Percentiles rank a stretch among this genome's conserved stretches.
These are phyloP conservation scores for Eupithecia subfuscata DNA, from an alignment of 2,888 invertebrate species.

Conservation along the genomic window DNA sequence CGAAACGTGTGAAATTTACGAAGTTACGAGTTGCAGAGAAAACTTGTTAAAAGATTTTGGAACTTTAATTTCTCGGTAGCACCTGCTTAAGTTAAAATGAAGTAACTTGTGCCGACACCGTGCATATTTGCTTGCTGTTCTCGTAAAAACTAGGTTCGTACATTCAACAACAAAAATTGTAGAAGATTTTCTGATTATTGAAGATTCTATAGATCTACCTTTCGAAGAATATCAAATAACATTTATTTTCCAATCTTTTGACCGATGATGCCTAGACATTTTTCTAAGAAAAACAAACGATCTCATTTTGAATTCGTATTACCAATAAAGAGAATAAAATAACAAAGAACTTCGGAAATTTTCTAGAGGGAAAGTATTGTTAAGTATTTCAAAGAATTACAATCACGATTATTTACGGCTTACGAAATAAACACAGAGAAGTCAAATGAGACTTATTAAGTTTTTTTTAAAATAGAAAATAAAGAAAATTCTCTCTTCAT, in stretches of 20 bases:
- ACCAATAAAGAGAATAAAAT: neutral
- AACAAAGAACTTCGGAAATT: neutral
- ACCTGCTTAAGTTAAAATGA: constrained; percentile 7
- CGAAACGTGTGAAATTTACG: neutral
- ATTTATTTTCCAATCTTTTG: too few species aligned
- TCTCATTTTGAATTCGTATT: neutral
- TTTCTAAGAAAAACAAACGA: neutral
- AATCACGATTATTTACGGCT: neutral
- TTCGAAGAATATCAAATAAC: too few species aligned
- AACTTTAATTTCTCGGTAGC: constrained; percentile 16
- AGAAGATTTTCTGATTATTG: neutral
- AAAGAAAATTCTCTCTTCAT: too few species aligned
- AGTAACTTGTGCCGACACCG: neutral
- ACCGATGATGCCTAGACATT: neutral
- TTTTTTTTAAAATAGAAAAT: too few species aligned
- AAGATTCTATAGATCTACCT: too few species aligned
- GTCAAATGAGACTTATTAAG: too few species aligned
- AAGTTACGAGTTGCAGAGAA: neutral
- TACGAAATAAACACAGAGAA: neutral
- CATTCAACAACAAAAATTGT: neutral
- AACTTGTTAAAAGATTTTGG: constrained; percentile 1
- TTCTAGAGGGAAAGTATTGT: neutral
- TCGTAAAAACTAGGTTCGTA: neutral
- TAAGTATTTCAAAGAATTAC: neutral
- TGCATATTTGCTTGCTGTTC: neutral